A percentile compares a stretch with the other conserved stretches of the same genome.
These are phyloP conservation scores for Agrotis ipsilon DNA, from an alignment of 2,888 invertebrate genomes.

Conservation along the genomic window DNA sequence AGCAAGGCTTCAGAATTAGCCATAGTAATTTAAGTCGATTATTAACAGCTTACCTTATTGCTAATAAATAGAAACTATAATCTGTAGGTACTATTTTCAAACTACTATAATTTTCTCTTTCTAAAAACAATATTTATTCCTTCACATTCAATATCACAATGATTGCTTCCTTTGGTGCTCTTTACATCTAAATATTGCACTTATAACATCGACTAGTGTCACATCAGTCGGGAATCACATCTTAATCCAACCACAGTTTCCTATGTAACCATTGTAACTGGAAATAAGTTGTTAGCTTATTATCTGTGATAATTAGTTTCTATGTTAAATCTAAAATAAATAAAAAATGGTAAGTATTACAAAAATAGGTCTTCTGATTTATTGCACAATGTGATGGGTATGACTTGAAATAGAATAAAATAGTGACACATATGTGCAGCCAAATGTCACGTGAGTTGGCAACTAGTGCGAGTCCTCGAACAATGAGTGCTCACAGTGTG, in stretches of 20 bases:
- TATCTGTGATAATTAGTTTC: constrained; percentile 41
- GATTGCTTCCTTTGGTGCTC: constrained; percentile 80
- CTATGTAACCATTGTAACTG: constrained; percentile 56
- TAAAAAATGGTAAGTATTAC: constrained; percentile 41
- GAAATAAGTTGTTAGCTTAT: constrained; percentile 44
- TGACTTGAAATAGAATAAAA: constrained; percentile 69
- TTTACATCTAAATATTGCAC: constrained; percentile 75
- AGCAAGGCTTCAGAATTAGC: constrained; percentile 49
- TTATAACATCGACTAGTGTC: constrained; percentile 71
- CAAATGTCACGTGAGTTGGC: constrained; percentile 82
- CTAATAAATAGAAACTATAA: constrained; percentile 57
- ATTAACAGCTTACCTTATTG: constrained; percentile 42
- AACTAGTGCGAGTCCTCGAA: constrained; percentile 74
- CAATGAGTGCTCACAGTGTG: constrained; percentile 78
- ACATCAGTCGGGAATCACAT: constrained; percentile 66
- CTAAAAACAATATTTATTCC: constrained; percentile 68
- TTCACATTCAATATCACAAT: constrained; percentile 82
- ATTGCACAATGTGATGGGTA: constrained; percentile 51
- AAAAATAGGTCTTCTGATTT: constrained; percentile 65
- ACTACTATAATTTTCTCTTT: constrained; percentile 53
- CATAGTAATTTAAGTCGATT: constrained; percentile 31
- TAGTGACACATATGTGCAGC: constrained; percentile 82
- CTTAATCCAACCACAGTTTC: constrained; percentile 51
- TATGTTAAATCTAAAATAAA: constrained; percentile 53
- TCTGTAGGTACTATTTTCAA: constrained; percentile 49